Conservation (phyloP, 2,797 vertebrate genomes). For the Euthynnus affinis region DNA sequence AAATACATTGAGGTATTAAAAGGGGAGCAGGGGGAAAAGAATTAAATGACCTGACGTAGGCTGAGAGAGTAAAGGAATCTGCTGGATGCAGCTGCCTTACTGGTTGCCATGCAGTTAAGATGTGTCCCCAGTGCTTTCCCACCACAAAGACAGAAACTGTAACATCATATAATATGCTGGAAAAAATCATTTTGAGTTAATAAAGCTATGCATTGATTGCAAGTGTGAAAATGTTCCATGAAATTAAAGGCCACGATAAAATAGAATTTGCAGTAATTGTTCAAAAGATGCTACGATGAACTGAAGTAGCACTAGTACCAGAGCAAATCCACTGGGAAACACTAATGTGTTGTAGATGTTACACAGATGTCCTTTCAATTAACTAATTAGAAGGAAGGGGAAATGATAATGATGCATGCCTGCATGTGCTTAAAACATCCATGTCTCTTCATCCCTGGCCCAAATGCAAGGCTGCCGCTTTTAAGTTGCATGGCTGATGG, state of each 20-base stretch:
- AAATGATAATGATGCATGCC: slow-evolving; percentile 67
- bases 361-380: slow-evolving; percentile 79
- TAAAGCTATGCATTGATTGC: background rate
- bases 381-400: slow-evolving; percentile 75
- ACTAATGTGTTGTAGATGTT: slow-evolving; percentile 76
- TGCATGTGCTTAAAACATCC: slow-evolving; percentile 64
- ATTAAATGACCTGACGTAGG: slow-evolving; percentile 45
- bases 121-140: background rate
- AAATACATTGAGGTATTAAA: slow-evolving; percentile 71
- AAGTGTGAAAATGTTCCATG: slow-evolving; percentile 14
- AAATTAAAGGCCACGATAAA: slow-evolving; percentile 42
- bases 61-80: slow-evolving; percentile 50
- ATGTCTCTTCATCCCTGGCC: slow-evolving; percentile 57
- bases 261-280: slow-evolving; percentile 46
- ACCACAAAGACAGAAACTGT: slow-evolving; percentile 12
- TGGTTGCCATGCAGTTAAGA: background rate
- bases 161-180: background rate
- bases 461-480: slow-evolving; percentile 66
- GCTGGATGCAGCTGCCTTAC: slow-evolving; percentile 30
- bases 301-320: slow-evolving; percentile 16
- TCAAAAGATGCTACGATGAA: slow-evolving; percentile 54
- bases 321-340: slow-evolving; percentile 59
- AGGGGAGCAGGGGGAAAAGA: slow-evolving; percentile 28
- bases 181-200: background rate
- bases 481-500: slow-evolving; percentile 67